These are phyloP conservation scores for Eugnorisma glareosa DNA, from an alignment of 2,888 invertebrate genomes.

Conservation along the genomic window DNA sequence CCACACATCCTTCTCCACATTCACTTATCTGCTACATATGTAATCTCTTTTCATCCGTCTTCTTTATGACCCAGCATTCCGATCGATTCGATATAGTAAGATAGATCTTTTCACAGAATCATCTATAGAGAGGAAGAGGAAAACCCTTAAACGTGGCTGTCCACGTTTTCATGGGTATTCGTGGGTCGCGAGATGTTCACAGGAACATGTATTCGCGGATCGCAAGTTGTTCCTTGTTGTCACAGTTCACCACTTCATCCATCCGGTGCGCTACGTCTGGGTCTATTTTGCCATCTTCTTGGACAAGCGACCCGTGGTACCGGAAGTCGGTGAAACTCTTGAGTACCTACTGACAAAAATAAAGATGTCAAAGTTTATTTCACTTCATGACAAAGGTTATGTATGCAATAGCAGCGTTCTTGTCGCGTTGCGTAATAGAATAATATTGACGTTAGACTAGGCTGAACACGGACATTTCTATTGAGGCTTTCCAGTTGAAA, in stretches of 20 bases:
- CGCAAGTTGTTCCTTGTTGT: neutral
- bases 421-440: neutral
- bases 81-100: neutral
- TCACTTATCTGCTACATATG: neutral
- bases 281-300: neutral
- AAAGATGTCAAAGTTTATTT: neutral
- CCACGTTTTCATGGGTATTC: no score
- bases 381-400: neutral
- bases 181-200: no score
- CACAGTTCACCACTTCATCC: no score
- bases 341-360: neutral
- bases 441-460: neutral
- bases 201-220: no score
- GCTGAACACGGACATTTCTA: no score
- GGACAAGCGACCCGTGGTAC: neutral
- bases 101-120: neutral
- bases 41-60: neutral
- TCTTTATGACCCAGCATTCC: neutral
- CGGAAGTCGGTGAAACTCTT: neutral
- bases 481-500: no score
- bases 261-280: no score
- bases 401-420: neutral
- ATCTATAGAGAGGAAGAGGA: neutral
- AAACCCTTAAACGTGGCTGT: neutral
- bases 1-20: neutral